These are phyloP conservation scores for Synergus japonicus DNA, from an alignment of 2,888 invertebrate genomes.

Conservation along the genomic window DNA sequence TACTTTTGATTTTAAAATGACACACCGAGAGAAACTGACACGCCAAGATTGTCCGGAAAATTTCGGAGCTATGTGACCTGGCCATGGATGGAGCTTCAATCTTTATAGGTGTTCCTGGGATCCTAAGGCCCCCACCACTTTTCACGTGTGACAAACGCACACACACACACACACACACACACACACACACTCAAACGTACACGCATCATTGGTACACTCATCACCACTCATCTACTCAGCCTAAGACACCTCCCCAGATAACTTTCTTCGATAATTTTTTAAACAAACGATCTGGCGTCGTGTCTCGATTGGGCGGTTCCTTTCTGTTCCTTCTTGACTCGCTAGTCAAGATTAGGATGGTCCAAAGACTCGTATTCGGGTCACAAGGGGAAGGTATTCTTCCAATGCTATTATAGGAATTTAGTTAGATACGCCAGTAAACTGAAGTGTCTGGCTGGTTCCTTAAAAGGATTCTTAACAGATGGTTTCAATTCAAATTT, in stretches of 20 bases:
- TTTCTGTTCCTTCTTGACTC: conserved; percentile 45
- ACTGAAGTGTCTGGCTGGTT: not conserved
- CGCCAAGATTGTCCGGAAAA: conserved; percentile 64
- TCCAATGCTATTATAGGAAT: conserved; percentile 8
- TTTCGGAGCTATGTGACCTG: conserved; percentile 75
- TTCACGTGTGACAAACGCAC: conserved; percentile 58
- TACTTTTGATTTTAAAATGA: conserved; percentile 41
- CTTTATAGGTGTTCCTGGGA: conserved; percentile 73
- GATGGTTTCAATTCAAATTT: not conserved
- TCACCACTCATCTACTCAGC: conserved; percentile 47
- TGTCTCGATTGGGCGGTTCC: conserved; percentile 55
- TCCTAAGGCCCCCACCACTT: conserved; percentile 65
- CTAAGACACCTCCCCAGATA: conserved; percentile 60
- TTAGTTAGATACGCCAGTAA: conserved; percentile 3
- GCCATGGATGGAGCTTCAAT: conserved; percentile 71
- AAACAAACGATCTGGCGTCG: conserved; percentile 69
- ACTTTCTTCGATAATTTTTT: conserved; percentile 77
- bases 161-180: conserved; percentile 58
- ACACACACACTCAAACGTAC: conserved; percentile 54
- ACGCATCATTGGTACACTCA: conserved; percentile 43
- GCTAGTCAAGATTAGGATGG: conserved; percentile 52
- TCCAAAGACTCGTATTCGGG: conserved; percentile 49
- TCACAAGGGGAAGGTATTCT: conserved; percentile 46
- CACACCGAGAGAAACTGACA: conserved; percentile 16
- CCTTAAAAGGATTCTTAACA: not conserved